Evolutionary conservation across 1,140 invertebrate genomes (phyloP), one percentile per base, ranked within the genome.

Genomic region (Drosophila kanapiae): DNA sequence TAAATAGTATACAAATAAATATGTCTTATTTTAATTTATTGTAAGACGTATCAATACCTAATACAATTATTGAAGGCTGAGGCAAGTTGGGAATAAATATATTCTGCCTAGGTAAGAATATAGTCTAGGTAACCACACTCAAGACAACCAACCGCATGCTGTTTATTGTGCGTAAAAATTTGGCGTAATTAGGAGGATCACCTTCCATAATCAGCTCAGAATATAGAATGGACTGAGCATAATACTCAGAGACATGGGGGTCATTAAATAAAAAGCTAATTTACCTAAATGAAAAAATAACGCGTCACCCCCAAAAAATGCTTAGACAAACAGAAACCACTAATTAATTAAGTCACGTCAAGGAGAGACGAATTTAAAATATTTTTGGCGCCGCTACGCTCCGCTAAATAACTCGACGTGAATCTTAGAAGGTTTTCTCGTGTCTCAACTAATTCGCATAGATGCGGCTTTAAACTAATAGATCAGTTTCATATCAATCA

Each of bases 401-500:
- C 35, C 53, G 58, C 57, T 60, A 67, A 60, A 45, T 23, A 62
- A 38, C 64, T 62, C 37, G 33, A 31, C 33, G 63, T 35, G 35
- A n/a, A 38, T 37, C 57, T 47, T 51, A 27, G 56, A 47, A 64
- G 63, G 65, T 75, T 64, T 65, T 80, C 37, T 43, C 37, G 43
- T 49, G 57, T 54, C 57, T 43, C 77, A 58, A 75, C 74, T 70
- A 75, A 85, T 85, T 80, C 82, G 81, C 81, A 80, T 84, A 77
- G 61, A 70, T 67, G 68, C 74, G 78, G 38, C 63, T 77, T 56
- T 47, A 84, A 71, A 78, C 69, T 81, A 85, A 85, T 85, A 85
- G 78, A 85, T 85, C 82, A 85, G 82, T 85, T 85, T 85, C 78
- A 74, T 84, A 85, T 85, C 82, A 80, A 85, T 85, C 82, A 81